Evolutionary conservation across 2,888 invertebrate genomes (phyloP).

Genomic region (Cylloceria caligata): DNA sequence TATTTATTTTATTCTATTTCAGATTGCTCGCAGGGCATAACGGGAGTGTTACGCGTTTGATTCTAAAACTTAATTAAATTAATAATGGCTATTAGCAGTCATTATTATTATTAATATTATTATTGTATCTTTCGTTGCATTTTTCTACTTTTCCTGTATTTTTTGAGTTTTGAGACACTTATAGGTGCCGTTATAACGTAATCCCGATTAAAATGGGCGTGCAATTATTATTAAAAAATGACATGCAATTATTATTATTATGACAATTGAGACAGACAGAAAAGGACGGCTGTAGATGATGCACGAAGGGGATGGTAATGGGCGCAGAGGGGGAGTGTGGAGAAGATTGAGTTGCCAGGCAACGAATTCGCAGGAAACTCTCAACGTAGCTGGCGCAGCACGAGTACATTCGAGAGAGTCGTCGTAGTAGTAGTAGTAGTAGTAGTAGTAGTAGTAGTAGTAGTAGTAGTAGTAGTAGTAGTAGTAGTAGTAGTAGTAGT

Average conservation of each 20-base stretch:
- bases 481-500: neutral
- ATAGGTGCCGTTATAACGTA: no score
- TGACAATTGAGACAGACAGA: constrained; percentile 25
- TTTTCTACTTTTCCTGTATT: no score
- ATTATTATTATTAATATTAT: no score
- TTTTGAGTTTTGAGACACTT: no score
- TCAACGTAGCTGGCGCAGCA: constrained; percentile 34
- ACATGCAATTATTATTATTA: constrained; percentile 9
- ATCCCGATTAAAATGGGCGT: no score
- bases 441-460: neutral
- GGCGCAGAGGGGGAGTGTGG: neutral
- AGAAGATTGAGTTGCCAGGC: constrained; percentile 77
- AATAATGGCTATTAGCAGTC: no score
- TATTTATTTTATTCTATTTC: no score
- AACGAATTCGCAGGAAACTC: constrained; percentile 69
- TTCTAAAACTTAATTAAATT: no score
- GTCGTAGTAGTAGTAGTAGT: neutral
- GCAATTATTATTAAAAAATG: no score
- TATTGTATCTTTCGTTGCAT: no score
- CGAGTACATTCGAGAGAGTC: constrained; percentile 36
- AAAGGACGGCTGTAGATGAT: constrained; percentile 36
- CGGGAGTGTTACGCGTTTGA: no score
- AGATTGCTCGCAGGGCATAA: no score
- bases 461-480: neutral
- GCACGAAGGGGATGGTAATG: constrained; percentile 16